Percentiles rank a stretch among this genome's conserved stretches.
These are phyloP conservation scores for Vimba vimba DNA, from an alignment of 2,113 vertebrate genomes.

Conservation along the genomic window DNA sequence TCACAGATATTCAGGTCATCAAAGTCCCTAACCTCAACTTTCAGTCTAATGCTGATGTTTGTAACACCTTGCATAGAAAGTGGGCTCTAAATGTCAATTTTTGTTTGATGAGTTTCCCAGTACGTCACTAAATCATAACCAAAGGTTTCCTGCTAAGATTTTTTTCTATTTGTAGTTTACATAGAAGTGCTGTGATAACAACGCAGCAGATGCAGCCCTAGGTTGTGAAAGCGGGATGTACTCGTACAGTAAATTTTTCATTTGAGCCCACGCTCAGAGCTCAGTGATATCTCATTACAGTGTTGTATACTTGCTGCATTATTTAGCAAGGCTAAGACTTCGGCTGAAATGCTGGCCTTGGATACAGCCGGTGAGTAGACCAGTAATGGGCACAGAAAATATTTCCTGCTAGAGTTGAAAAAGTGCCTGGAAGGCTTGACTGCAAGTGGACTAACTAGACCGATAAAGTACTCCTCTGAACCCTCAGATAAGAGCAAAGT, in stretches of 20 bases:
- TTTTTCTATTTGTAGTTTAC: constrained; percentile 22
- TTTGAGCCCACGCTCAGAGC: neutral
- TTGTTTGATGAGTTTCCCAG: constrained; percentile 20
- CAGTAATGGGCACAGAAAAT: neutral
- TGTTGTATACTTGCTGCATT: constrained; percentile 52
- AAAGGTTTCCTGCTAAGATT: neutral
- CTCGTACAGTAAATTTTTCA: neutral
- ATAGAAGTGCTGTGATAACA: constrained; percentile 5
- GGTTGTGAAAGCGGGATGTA: neutral
- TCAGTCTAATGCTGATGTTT: neutral
- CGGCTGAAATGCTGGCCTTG: constrained; percentile 25
- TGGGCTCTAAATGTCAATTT: constrained; percentile 2
- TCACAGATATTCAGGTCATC: constrained; percentile 93
- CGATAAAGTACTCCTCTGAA: neutral
- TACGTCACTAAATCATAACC: neutral
- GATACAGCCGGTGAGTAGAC: constrained; percentile 15
- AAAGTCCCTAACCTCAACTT: neutral
- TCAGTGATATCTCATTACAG: constrained; percentile 54
- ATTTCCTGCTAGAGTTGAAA: neutral
- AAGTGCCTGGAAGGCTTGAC: neutral
- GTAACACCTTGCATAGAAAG: neutral
- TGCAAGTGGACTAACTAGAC: neutral
- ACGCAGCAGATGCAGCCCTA: neutral
- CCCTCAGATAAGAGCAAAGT: too few species aligned
- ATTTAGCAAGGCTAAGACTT: constrained; percentile 55